These are phyloP conservation scores for Silurus lanzhouensis DNA, from an alignment of 2,797 vertebrate genomes.

Conservation along the genomic window DNA sequence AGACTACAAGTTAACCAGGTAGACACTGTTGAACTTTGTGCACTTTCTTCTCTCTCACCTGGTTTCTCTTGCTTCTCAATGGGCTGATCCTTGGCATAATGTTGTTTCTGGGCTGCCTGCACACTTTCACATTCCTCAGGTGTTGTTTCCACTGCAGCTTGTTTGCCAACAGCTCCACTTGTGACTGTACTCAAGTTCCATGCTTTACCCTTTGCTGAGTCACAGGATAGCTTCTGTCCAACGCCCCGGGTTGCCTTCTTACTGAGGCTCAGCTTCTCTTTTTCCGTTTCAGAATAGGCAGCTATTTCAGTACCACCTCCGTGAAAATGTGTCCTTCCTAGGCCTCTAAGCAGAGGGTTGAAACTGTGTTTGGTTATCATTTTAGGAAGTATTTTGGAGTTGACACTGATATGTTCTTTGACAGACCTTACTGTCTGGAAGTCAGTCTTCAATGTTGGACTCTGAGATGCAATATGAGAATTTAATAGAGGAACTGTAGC, in stretches of 20 bases:
- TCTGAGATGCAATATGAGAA: slow-evolving; percentile 28
- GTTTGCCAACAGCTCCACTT: slow-evolving; percentile 45
- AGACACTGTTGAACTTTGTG: slow-evolving; percentile 34
- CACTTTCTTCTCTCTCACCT: slow-evolving; percentile 45
- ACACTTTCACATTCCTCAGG: slow-evolving; percentile 49
- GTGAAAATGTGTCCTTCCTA: slow-evolving; percentile 38
- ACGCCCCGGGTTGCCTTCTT: slow-evolving; percentile 44
- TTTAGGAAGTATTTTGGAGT: slow-evolving; percentile 55
- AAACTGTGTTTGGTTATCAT: slow-evolving; percentile 51
- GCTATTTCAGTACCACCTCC: slow-evolving; percentile 53
- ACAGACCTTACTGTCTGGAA: slow-evolving; percentile 30
- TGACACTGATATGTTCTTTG: slow-evolving; percentile 46
- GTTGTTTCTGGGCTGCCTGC: slow-evolving; percentile 53
- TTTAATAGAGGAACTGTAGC: slow-evolving; percentile 1
- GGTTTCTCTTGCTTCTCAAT: slow-evolving; percentile 60
- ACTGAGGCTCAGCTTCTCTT: slow-evolving; percentile 45
- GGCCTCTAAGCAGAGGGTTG: slow-evolving; percentile 31
- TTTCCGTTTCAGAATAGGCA: slow-evolving; percentile 43
- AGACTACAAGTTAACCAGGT: slow-evolving; percentile 31
- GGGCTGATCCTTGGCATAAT: slow-evolving; percentile 48
- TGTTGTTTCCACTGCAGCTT: slow-evolving; percentile 50
- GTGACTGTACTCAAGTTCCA: slow-evolving; percentile 48
- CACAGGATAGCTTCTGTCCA: slow-evolving; percentile 53
- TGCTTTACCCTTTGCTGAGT: slow-evolving; percentile 56
- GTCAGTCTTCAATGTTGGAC: slow-evolving; percentile 35